These are phyloP conservation scores for Centropyge bicolor DNA, from an alignment of 2,797 vertebrate species.

Conservation along the genomic window DNA sequence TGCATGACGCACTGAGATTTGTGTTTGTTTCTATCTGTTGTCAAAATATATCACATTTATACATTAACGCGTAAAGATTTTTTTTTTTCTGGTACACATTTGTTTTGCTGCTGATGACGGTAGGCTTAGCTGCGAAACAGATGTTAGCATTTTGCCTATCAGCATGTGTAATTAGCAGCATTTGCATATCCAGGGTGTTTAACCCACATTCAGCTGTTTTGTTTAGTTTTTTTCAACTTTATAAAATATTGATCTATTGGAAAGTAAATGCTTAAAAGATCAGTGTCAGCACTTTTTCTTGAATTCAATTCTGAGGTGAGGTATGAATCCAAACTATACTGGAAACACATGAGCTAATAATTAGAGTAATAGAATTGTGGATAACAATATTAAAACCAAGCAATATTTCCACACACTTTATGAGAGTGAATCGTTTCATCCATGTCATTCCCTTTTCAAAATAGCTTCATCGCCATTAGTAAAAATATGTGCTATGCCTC, in stretches of 20 bases:
- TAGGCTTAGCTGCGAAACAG: constrained; percentile 82
- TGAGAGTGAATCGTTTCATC: constrained; percentile 38
- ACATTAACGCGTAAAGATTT: constrained; percentile 69
- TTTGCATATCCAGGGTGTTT: constrained; percentile 85
- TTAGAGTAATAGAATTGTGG: neutral
- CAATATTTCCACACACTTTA: constrained; percentile 14
- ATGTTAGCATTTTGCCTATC: constrained; percentile 86
- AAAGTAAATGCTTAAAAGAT: constrained; percentile 45
- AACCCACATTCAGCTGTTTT: constrained; percentile 71
- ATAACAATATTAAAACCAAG: constrained; percentile 16
- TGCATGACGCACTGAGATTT: constrained; percentile 64
- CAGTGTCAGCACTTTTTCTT: constrained; percentile 23
- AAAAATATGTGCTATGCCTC: constrained; percentile 79
- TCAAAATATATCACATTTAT: constrained; percentile 79
- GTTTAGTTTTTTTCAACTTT: constrained; percentile 41
- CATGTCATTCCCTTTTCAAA: constrained; percentile 54
- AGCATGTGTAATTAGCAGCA: constrained; percentile 87
- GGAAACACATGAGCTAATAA: neutral
- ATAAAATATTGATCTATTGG: constrained; percentile 76
- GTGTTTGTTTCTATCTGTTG: constrained; percentile 79
- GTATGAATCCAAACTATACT: neutral
- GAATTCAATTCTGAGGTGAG: constrained; percentile 1
- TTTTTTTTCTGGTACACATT: constrained; percentile 60
- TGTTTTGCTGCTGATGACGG: constrained; percentile 76
- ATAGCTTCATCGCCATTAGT: constrained; percentile 75